A percentile compares a stretch with the other conserved stretches of the same genome.
phyloP scores from a whole-genome alignment of 2,113 vertebrate species.

The Pelobates fuscus region DNA sequence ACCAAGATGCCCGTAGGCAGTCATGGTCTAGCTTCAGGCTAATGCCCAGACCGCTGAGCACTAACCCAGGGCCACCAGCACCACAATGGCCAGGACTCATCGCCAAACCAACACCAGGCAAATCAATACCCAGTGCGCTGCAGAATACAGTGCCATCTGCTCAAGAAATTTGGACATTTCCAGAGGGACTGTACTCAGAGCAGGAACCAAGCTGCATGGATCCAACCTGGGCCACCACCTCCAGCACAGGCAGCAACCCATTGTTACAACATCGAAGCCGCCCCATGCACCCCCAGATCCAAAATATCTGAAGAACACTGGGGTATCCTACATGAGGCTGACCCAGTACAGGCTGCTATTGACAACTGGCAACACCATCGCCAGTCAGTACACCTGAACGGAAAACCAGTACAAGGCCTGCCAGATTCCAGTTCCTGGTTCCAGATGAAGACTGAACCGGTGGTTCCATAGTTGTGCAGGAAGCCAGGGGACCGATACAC shows the following conservation, averaged over 20 bases:
- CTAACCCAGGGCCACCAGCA: too few relatives aligned
- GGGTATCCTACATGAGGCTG: too few relatives aligned
- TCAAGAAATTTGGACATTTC: too few relatives aligned
- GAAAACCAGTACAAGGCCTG: background rate
- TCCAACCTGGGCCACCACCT: background rate
- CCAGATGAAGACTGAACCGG: background rate
- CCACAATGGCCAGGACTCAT: background rate
- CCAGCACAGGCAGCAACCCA: background rate
- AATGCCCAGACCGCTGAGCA: too few relatives aligned
- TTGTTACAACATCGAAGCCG: background rate
- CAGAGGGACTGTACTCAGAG: background rate
- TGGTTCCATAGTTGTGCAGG: background rate
- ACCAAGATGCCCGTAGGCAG: background rate
- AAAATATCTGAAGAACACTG: background rate
- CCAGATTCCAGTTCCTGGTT: background rate
- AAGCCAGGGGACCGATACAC: background rate
- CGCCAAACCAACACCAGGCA: background rate
- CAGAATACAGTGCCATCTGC: too few relatives aligned
- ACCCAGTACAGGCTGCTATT: too few relatives aligned
- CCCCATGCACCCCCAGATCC: background rate
- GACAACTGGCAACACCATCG: background rate
- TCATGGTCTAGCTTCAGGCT: background rate
- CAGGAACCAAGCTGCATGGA: background rate
- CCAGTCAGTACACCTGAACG: background rate
- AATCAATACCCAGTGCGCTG: background rate